Base-by-base conservation (phyloP, 2,797 vertebrate species). In the Champsocephalus gunnari region DNA sequence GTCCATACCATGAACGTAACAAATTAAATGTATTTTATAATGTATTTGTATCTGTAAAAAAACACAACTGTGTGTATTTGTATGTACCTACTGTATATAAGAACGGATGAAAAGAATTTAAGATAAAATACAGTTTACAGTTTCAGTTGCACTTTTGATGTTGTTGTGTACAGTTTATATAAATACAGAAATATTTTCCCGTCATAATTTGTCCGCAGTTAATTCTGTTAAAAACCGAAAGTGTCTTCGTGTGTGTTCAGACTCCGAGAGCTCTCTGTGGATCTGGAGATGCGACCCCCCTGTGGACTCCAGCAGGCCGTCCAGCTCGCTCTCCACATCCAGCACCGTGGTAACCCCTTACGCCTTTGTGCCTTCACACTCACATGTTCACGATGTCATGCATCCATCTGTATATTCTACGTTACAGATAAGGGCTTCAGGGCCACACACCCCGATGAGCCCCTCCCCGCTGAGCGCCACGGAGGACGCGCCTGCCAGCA, bases 251-350 rank as follows among this genome's bases (percentile, higher is more conserved):
- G 4, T 69, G 2, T 21, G 65, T 74, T 19, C 83, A 96, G 97
- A 96, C 86, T 93, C 96, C 49, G 96, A 96, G 73, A 95, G 96
- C 77, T 97, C 95, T 5, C 69, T 97, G 81, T 94, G 92, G 86
- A 82, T 95, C 83, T 97, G 96, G 97, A 95, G 92, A 79, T 58
- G 41, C 2, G 86, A 84, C 28, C 86, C 89, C 44, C 71, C 88
- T 34, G 61, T 83, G 51, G 88, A 71, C 87, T 95, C 94, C 3
- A 94, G 93, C 77, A 94, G 77, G 71, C 92, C 94, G 56, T 95
- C 96, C 55, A 93, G 92, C 84, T 97, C 97, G 57, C 94, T 96
- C 14, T 98, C 97, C 73, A 99, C 98, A 19, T 96, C 94, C 77
- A 98, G 98, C 92, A 99, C 98, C 34, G 85, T 94, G 96, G 97